Evolutionary conservation across 2,113 vertebrate species (phyloP).

Genomic region (Phalacrocorax pelagicus): DNA sequence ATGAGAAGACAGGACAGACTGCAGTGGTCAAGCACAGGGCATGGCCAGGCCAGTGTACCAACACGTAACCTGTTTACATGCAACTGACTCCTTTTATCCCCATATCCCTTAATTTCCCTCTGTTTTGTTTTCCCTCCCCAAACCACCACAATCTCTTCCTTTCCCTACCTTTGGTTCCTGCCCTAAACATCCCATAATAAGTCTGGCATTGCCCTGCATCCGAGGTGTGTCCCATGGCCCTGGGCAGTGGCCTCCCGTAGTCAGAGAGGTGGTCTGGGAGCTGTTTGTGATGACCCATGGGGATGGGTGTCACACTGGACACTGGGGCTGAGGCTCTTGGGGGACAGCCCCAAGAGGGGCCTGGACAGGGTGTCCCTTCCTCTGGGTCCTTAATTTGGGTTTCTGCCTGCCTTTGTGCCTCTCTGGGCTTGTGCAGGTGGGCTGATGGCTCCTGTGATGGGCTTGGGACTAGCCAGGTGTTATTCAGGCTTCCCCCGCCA

Average conservation of each 20-base stretch:
- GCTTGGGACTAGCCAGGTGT: background rate
- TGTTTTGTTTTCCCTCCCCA: background rate
- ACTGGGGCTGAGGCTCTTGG: background rate
- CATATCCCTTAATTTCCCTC: background rate
- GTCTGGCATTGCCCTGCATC: background rate
- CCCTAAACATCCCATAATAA: background rate
- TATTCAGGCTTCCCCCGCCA: background rate
- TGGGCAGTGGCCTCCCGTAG: background rate
- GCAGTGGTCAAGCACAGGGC: background rate
- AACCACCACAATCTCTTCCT: background rate
- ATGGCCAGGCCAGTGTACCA: background rate
- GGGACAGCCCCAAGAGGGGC: background rate
- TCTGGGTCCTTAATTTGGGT: background rate
- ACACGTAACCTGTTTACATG: background rate
- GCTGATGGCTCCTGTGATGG: background rate
- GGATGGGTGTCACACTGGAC: background rate
- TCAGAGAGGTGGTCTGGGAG: background rate
- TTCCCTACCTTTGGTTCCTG: background rate
- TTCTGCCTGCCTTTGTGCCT: background rate
- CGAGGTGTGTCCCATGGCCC: background rate
- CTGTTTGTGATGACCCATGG: background rate
- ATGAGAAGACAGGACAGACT: background rate
- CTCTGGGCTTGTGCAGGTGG: background rate
- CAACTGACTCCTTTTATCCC: background rate
- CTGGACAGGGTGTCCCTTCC: background rate